Percentiles rank a stretch among this genome's conserved stretches.
phyloP scores from a whole-genome alignment of 2,797 vertebrate species.

The Pantherophis alleghaniensis region DNA sequence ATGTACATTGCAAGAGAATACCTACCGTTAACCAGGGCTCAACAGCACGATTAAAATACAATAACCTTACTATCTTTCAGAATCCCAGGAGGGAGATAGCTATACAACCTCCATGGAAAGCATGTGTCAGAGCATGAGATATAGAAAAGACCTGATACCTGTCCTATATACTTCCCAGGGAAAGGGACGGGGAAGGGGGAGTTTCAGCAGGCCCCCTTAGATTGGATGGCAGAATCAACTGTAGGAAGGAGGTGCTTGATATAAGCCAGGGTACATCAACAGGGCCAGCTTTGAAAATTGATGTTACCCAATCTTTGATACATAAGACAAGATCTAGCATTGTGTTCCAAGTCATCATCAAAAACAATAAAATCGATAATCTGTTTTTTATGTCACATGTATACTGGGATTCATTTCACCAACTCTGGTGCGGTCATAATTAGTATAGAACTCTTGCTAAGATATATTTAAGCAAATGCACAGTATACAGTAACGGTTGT shows the following conservation, averaged over 20 bases:
- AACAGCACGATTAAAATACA: background rate
- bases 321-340: background rate
- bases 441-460: background rate
- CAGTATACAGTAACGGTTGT: background rate
- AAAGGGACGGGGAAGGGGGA: background rate
- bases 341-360: background rate
- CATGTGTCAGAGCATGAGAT: background rate
- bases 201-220: background rate
- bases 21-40: background rate
- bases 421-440: background rate
- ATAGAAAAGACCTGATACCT: background rate
- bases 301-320: conserved; percentile 27
- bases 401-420: background rate
- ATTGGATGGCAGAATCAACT: background rate
- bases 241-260: background rate
- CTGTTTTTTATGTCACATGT: conserved; percentile 12
- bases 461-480: background rate
- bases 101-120: background rate
- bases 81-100: background rate
- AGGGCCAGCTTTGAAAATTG: conserved; percentile 39
- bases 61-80: background rate
- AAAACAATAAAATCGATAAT: background rate
- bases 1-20: background rate
- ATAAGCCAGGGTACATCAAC: background rate
- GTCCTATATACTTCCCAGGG: background rate